phyloP scores from a whole-genome alignment of 2,113 vertebrate genomes.

The Damaliscus lunatus region DNA sequence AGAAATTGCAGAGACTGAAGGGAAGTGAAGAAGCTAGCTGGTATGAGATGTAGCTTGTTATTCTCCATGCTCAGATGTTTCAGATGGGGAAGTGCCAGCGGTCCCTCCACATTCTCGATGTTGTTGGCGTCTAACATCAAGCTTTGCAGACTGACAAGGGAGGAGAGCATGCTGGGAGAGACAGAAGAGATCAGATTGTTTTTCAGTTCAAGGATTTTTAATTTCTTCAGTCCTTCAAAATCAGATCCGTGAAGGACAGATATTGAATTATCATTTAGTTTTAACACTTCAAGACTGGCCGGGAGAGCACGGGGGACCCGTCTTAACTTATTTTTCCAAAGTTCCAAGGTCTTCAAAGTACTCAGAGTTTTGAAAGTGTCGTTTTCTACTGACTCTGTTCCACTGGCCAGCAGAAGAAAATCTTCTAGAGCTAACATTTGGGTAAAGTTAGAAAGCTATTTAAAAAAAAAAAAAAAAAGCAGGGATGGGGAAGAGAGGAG shows the following conservation, averaged over 20 bases:
- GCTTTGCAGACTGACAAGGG: constrained; percentile 79
- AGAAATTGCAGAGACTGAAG: constrained; percentile 81
- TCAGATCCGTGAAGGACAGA: constrained; percentile 73
- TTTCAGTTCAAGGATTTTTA: constrained; percentile 83
- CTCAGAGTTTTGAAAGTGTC: constrained; percentile 82
- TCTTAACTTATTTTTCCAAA: constrained; percentile 87
- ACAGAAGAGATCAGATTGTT: constrained; percentile 82
- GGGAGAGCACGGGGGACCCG: constrained; percentile 81
- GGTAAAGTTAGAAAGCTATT: constrained; percentile 81
- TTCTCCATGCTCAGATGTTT: constrained; percentile 80
- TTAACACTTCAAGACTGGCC: constrained; percentile 81
- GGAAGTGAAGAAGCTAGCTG: constrained; percentile 77
- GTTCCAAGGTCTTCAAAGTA: constrained; percentile 82
- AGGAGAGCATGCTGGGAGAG: constrained; percentile 69
- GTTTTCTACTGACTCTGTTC: constrained; percentile 82
- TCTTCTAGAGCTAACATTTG: constrained; percentile 83
- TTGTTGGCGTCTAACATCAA: constrained; percentile 83
- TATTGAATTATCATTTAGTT: constrained; percentile 85
- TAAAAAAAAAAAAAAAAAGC: background rate
- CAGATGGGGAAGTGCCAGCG: constrained; percentile 77
- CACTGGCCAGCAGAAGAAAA: constrained; percentile 83
- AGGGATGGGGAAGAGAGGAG: background rate
- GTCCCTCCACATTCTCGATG: constrained; percentile 77
- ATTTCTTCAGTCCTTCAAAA: constrained; percentile 82
- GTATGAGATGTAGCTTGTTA: constrained; percentile 80